phyloP scores from a whole-genome alignment of 2,797 vertebrate genomes.

The Eurystomus glaucurus region DNA sequence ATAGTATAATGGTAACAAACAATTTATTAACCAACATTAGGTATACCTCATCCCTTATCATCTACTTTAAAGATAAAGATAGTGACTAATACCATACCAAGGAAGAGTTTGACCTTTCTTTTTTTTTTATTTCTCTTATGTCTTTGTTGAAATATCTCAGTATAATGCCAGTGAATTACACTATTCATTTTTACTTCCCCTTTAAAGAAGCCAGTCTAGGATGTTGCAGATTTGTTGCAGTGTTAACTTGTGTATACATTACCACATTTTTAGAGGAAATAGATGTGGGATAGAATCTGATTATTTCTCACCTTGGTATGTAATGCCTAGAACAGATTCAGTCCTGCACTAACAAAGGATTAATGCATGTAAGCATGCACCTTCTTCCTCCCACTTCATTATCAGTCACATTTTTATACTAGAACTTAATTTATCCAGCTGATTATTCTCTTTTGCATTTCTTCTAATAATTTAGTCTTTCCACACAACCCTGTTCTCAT shows the following conservation, averaged over 20 bases:
- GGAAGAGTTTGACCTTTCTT: not conserved
- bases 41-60: not conserved
- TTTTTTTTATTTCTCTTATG: not conserved
- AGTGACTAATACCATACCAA: not conserved
- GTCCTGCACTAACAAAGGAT: not conserved
- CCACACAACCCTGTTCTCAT: not conserved
- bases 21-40: not conserved
- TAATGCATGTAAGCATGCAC: not conserved
- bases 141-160: not conserved
- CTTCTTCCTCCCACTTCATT: not conserved
- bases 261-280: not conserved
- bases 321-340: not conserved
- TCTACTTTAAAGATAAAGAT: not conserved
- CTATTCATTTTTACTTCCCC: not conserved
- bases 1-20: not conserved
- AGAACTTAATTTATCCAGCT: not conserved
- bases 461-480: constrained; percentile 18
- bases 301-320: not conserved
- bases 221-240: not conserved
- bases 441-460: constrained; percentile 10
- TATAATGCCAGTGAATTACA: not conserved
- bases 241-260: not conserved
- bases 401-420: not conserved
- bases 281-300: not conserved
- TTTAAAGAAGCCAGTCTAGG: not conserved